A percentile compares a stretch with the other conserved stretches of the same genome.
Conservation (phyloP, 2,797 vertebrate species). For the Erpetoichthys calabaricus region DNA sequence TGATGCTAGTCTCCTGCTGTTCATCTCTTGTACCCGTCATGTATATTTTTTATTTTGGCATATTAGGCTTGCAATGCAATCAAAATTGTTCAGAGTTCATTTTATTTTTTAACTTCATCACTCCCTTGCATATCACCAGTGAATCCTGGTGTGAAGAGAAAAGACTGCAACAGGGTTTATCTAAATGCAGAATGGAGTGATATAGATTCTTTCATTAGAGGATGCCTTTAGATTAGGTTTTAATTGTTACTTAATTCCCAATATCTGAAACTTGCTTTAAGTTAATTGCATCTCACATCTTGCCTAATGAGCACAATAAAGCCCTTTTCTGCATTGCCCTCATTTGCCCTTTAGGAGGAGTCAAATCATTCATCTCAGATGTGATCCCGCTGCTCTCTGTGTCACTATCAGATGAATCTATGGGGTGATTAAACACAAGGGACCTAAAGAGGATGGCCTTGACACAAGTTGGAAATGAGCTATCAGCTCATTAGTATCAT, state of each 20-base stretch:
- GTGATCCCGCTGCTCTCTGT: background rate
- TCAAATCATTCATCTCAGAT: background rate
- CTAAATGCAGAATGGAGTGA: constrained; percentile 6
- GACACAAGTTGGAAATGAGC: background rate
- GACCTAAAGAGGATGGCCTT: background rate
- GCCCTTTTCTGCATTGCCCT: background rate
- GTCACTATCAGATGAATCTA: background rate
- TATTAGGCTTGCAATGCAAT: no score
- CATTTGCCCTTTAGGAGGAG: background rate
- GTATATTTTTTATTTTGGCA: no score
- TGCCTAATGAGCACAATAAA: constrained; percentile 3
- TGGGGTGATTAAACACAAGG: background rate
- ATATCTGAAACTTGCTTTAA: constrained; percentile 3
- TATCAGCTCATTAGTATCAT: background rate
- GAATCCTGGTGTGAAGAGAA: constrained; percentile 2
- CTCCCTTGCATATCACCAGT: no score
- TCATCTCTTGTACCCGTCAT: no score
- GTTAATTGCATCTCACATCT: constrained; percentile 4
- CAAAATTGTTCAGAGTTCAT: no score
- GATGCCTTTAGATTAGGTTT: background rate
- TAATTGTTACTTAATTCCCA: constrained; percentile 1
- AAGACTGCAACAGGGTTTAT: constrained; percentile 5
- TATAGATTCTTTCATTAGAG: constrained; percentile 1
- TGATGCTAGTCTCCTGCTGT: no score
- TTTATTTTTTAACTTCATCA: no score